phyloP scores from a whole-genome alignment of 2,113 vertebrate genomes.

The Formicarius rufipectus region DNA sequence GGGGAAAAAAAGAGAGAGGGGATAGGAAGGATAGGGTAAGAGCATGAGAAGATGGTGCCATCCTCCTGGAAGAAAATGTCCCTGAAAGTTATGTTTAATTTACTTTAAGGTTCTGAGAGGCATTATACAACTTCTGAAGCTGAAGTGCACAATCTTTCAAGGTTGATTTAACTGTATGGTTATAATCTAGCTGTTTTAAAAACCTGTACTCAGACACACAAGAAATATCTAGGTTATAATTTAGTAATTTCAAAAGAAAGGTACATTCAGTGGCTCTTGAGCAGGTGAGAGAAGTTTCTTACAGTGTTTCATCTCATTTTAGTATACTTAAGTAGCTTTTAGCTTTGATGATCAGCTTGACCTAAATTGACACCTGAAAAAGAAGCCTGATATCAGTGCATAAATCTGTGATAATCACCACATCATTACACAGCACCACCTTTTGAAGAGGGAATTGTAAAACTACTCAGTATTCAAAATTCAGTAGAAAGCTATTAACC shows the following conservation, averaged over 20 bases:
- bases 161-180: constrained; percentile 17
- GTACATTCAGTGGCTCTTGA: background rate
- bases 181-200: constrained; percentile 2
- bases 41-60: background rate
- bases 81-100: constrained; percentile 42
- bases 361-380: background rate
- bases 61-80: background rate
- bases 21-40: background rate
- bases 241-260: background rate
- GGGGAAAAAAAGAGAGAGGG: background rate
- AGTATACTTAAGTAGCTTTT: constrained; percentile 7
- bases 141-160: constrained; percentile 24
- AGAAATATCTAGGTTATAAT: background rate
- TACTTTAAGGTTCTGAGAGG: background rate
- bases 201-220: background rate
- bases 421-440: background rate
- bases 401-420: background rate
- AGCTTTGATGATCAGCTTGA: background rate
- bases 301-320: background rate
- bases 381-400: background rate
- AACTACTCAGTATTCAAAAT: background rate
- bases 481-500: background rate
- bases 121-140: background rate
- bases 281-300: background rate
- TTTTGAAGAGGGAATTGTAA: background rate